Base-by-base conservation (phyloP, 2,888 invertebrate genomes). In the Tachina fera region DNA sequence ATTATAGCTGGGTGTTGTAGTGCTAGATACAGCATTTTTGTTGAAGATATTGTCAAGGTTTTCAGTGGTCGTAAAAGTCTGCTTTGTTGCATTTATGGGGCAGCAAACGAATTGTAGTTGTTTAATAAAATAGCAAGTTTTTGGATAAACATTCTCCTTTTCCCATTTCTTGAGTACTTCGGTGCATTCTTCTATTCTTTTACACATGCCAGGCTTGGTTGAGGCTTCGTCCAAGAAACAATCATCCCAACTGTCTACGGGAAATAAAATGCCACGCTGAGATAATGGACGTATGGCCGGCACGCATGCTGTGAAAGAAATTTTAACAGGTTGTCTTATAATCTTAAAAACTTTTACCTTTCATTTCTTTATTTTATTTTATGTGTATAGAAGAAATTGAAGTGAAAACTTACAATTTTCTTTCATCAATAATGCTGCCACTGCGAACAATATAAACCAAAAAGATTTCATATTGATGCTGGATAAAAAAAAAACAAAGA, bases 31-130 rank as follows among this genome's bases (percentile, higher is more conserved):
- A 8, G 6, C 9, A 43, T 60, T 61, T 51, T 16, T 19, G 16
- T 45, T n/a, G 14, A 68, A 68, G 9, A 51, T 68, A 16, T 16
- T 41, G 1, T 16, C 10, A 16, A 13, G 11, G 16, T 56, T 58
- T 10, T 60, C 53, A 39, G 51, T 77, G 14, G 2, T 45, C 5
- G 41, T 76, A 68, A 10, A 41, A n/a, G 1, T 14, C 9, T 31
- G 68, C 53, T 45, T n/a, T 39, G 14, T 13, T 22, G 56, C 47
- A 56, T 51, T 43, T 0, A 43, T 14, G 22, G 88, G 88, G 86
- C 91, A 91, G 76, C 91, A 91, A 5, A 91, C 88, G 68, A 88
- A 89, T 16, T 91, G 90, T 79, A 91, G 90, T 45, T 89, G 90
- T 61, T 89, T 91, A 8, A 90, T 88, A 19, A 91, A 91, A 76